Evolutionary conservation across 2,888 invertebrate genomes (phyloP).

Genomic region (Tenthredo scrophulariae): DNA sequence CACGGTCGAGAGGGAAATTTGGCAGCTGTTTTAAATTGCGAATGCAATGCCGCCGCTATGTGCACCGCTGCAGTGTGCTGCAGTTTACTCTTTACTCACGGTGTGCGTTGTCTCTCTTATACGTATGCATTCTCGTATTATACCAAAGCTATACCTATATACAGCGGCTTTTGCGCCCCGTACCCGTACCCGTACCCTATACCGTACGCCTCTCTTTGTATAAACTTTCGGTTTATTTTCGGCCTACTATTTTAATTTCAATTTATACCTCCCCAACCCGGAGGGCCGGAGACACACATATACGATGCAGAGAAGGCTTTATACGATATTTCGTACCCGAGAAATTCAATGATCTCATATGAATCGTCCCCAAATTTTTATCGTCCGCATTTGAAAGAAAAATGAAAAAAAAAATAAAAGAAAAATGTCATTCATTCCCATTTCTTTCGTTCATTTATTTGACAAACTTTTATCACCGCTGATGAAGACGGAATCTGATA

Average conservation of each 20-base stretch:
- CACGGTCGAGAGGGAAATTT: constrained; percentile 77
- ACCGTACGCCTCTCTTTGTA: neutral
- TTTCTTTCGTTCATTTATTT: too few species aligned
- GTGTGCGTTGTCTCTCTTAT: neutral
- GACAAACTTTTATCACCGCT: too few species aligned
- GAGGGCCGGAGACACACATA: too few species aligned
- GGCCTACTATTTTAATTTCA: neutral
- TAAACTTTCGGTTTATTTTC: neutral
- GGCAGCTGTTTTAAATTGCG: constrained; percentile 76
- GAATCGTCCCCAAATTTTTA: too few species aligned
- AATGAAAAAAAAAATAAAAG: too few species aligned
- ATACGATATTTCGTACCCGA: too few species aligned
- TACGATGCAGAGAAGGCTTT: too few species aligned
- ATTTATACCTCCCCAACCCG: too few species aligned
- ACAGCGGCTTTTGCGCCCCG: neutral
- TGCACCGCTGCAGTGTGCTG: neutral
- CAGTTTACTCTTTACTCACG: neutral
- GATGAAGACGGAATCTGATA: neutral
- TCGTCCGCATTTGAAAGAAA: too few species aligned
- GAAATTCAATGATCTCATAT: too few species aligned
- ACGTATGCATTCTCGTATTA: neutral
- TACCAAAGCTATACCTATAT: neutral
- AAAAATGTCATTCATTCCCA: too few species aligned
- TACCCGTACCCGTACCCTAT: neutral
- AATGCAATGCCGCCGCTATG: neutral